Evolutionary conservation across 64 coral and sea anemone species (phyloP), one percentile per base, ranked within the genome.

Genomic region (Acropora yongei): DNA sequence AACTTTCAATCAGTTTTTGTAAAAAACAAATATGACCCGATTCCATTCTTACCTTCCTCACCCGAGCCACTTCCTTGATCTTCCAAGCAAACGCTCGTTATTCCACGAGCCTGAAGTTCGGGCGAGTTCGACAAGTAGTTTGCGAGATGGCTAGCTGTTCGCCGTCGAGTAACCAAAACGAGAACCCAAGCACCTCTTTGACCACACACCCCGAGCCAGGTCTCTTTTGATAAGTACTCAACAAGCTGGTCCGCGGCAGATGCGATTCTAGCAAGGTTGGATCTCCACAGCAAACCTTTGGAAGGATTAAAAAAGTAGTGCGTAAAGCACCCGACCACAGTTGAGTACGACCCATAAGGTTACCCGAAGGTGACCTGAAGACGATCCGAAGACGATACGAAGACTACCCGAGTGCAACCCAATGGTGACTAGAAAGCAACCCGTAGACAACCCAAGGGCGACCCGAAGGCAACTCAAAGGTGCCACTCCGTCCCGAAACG

Each of bases 141-240:
- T 53, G 89, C 83, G 41, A 97, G 72, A 49, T 65, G 88, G 2
- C 77, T 67, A 17, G 95, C 95, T 9, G 95, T 97, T 8, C 83
- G 78, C 2, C 78, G 82, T 30, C 95, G 78, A 57, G 91, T 97
- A 57, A 94, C 95, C 12, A 97, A 68, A 47, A 97, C 89, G 5
- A 97, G 55, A 4, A 89, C 95, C 17, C 90, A 75, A 10, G 76
- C 76, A 11, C 58, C 94, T 71, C 47, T 40, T 1, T 73, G 12
- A 78, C 45, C 11, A 55, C 16, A 48, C 6, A 68, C 51, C 40
- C 77, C 66, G 16, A 20, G 16, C 91, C 95, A 93, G 39, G 90
- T 92, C 18, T 86, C 2, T 79, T 50, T 57, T 53, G 90, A 77
- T 43, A 96, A 75, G 41, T 78, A 83, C 44, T 90, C 49, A 3